A percentile compares a stretch with the other conserved stretches of the same genome.
These are phyloP conservation scores for Drosophila tripunctata DNA, from an alignment of 2,888 invertebrate genomes.

Conservation along the genomic window DNA sequence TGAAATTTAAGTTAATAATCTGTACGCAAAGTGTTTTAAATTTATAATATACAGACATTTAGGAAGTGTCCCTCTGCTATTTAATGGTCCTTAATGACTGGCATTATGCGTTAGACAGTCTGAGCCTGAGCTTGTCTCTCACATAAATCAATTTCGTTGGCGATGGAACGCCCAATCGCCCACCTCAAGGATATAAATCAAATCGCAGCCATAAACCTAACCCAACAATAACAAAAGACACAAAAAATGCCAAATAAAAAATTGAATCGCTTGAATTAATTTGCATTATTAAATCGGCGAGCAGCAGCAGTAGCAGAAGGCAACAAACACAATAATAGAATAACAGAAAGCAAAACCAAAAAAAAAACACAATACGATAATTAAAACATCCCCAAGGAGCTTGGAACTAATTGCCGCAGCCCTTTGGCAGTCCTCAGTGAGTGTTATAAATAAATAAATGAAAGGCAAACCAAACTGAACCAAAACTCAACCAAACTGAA, in stretches of 20 bases:
- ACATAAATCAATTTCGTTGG: constrained; percentile 40
- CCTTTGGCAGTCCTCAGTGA: constrained; percentile 57
- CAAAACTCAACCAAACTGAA: constrained; percentile 20
- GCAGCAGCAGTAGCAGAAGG: too few relatives aligned
- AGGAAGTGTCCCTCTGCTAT: neutral
- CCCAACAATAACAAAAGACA: constrained; percentile 23
- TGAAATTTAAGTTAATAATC: neutral
- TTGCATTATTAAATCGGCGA: constrained; percentile 69
- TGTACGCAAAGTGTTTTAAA: too few relatives aligned
- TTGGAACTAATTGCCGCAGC: constrained; percentile 64
- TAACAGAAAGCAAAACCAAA: constrained; percentile 2
- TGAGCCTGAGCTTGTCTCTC: constrained; percentile 1
- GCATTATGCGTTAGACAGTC: neutral
- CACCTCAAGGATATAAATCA: constrained; percentile 46
- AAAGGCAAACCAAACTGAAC: constrained; percentile 32
- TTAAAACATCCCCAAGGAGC: constrained; percentile 65
- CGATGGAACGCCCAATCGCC: constrained; percentile 10
- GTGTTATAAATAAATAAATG: constrained; percentile 66
- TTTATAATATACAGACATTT: constrained; percentile 3
- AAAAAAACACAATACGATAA: constrained; percentile 61
- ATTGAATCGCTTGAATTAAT: constrained; percentile 56
- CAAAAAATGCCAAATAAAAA: constrained; percentile 21
- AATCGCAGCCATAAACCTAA: constrained; percentile 42
- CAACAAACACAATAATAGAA: constrained; percentile 42
- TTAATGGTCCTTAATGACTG: constrained; percentile 3